Evolutionary conservation across 2,113 vertebrate species (phyloP), one percentile per base, ranked within the genome.

Genomic region (Oxyura jamaicensis): DNA sequence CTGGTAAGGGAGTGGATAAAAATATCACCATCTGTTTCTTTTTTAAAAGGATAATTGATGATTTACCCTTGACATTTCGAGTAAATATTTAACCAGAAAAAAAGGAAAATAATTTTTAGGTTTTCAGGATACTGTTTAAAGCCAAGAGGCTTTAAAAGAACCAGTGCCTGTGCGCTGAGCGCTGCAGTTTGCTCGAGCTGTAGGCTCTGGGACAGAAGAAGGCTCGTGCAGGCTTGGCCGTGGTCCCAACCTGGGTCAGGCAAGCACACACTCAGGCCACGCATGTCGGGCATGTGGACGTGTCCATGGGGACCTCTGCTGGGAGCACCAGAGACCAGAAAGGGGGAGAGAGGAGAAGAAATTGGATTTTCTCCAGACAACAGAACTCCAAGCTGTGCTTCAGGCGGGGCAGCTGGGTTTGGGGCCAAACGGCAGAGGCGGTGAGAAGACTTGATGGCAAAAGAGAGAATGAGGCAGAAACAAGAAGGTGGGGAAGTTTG

Each of bases 61-160:
- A 94, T 77, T 93, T 85, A 68, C 75, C 87, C 91, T 89, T 85
- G 95, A 93, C 86, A 89, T 90, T 88, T 87, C 0, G 3, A 88
- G 87, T 95, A 96, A 95, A 94, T 97, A 94, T 96, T 95, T 95
- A 91, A 91, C 63, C 26, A 91, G 58, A 14, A 83, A 66, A 39
- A 65, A 75, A 50, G 9, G 41, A 39, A 89, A 96, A 92, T 68
- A 26, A 53, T 69, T 58, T 80, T 25, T 73, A 67, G 56, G 31
- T 92, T 91, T 83, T 85, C 33, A 42, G 22, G 55, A 46, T 90
- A 6, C 10, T 3, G 31, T 83, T 91, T 55, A 74, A 96, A 91
- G 53, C 35, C 41, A 55, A 18, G 42, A n/a, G 7, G 17, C 77
- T 72, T 60, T 58, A 36, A 53, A 71, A 62, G 55, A 53, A 52